phyloP scores from a whole-genome alignment of 2,888 invertebrate genomes.

The Lottia gigantea region DNA sequence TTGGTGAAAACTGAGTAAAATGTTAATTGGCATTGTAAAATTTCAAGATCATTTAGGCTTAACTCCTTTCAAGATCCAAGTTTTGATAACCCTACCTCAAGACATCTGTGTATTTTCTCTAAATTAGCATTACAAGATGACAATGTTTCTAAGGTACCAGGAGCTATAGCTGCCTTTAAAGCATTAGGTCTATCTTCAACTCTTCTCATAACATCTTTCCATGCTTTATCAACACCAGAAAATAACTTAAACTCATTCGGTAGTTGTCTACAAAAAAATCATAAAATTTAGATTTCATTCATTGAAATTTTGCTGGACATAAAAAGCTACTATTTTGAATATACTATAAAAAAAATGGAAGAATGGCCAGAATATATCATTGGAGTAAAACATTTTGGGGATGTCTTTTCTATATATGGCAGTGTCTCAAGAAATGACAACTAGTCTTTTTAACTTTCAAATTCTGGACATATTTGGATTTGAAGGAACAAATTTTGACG shows the following conservation, averaged over 20 bases:
- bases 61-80: neutral
- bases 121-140: constrained; percentile 63
- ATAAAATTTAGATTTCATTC: neutral
- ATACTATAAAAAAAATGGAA: too few species aligned
- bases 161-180: constrained; percentile 63
- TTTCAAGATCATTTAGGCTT: too few species aligned
- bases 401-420: too few species aligned
- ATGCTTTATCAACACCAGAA: constrained; percentile 63
- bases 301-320: neutral
- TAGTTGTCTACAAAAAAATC: constrained; percentile 55
- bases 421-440: too few species aligned
- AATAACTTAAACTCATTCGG: constrained; percentile 65
- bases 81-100: constrained; percentile 53
- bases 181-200: constrained; percentile 67
- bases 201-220: constrained; percentile 67
- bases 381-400: too few species aligned
- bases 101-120: constrained; percentile 67
- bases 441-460: too few species aligned
- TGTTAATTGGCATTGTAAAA: too few species aligned
- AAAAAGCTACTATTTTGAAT: too few species aligned
- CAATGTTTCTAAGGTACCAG: constrained; percentile 65
- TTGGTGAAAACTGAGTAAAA: too few species aligned
- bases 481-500: too few species aligned
- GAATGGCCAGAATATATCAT: too few species aligned
- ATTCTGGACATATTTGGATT: too few species aligned